A percentile compares a stretch with the other conserved stretches of the same genome.
phyloP scores from a whole-genome alignment of 1,140 invertebrate species.

The Littorina saxatilis region DNA sequence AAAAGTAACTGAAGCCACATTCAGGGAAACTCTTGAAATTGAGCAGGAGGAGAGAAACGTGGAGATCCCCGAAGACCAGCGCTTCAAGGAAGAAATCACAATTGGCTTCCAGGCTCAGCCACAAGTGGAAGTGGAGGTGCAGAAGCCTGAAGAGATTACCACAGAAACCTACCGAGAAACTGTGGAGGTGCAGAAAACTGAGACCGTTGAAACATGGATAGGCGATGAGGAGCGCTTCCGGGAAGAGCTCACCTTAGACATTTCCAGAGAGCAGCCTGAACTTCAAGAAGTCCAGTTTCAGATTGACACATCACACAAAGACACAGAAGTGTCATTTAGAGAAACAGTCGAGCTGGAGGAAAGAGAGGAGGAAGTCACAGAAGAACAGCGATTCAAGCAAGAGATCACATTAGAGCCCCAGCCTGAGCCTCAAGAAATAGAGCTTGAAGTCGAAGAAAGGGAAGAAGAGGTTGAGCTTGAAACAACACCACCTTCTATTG shows the following conservation, averaged over 20 bases:
- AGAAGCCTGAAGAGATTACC: constrained; percentile 31
- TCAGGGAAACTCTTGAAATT: constrained; percentile 43
- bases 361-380: constrained; percentile 36
- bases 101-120: constrained; percentile 25
- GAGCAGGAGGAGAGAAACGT: constrained; percentile 35
- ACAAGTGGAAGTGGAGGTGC: constrained; percentile 38
- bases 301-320: constrained; percentile 26
- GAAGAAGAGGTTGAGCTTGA: constrained; percentile 31
- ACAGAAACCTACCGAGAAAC: constrained; percentile 40
- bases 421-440: constrained; percentile 30
- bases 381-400: constrained; percentile 41
- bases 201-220: not conserved
- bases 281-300: constrained; percentile 38
- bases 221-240: constrained; percentile 39
- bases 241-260: constrained; percentile 41
- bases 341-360: constrained; percentile 45
- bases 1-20: constrained; percentile 34
- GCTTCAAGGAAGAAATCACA: constrained; percentile 45
- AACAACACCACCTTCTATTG: constrained; percentile 31
- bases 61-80: constrained; percentile 47
- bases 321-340: constrained; percentile 19
- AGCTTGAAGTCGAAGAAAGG: constrained; percentile 29
- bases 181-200: constrained; percentile 36
- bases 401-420: constrained; percentile 25
- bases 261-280: constrained; percentile 31